phyloP scores from a whole-genome alignment of 2,113 vertebrate genomes.

The Gorilla gorilla region DNA sequence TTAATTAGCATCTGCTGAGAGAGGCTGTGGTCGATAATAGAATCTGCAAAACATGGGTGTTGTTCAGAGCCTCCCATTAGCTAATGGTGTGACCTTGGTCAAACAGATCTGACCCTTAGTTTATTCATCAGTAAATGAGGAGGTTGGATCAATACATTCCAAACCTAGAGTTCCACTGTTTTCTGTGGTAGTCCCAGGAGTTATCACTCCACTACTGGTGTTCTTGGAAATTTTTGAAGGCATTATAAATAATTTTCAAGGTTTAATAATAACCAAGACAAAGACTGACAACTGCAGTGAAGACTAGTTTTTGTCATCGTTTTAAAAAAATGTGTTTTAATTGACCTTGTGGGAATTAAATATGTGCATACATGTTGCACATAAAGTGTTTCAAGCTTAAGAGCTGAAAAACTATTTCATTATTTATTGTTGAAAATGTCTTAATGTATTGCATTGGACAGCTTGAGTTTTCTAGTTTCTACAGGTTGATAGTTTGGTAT shows the following conservation, averaged over 20 bases:
- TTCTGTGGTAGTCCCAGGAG: background rate
- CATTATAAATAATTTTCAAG: background rate
- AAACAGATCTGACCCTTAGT: background rate
- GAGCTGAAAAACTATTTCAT: background rate
- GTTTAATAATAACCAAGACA: background rate
- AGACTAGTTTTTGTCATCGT: background rate
- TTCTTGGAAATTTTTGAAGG: background rate
- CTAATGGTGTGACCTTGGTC: background rate
- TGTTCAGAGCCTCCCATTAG: conserved; percentile 22
- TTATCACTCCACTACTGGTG: background rate
- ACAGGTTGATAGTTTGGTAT: background rate
- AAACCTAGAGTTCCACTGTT: background rate
- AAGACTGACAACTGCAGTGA: background rate
- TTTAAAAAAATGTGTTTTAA: background rate
- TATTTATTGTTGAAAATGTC: background rate
- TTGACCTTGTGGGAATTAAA: background rate
- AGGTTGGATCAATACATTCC: conserved; percentile 22
- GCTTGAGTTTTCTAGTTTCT: background rate
- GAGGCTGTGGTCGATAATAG: background rate
- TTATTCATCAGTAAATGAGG: conserved; percentile 2
- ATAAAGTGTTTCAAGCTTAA: background rate
- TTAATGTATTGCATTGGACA: background rate
- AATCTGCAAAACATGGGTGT: background rate
- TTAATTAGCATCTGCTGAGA: background rate
- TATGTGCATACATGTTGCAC: background rate